phyloP scores from a whole-genome alignment of 2,888 invertebrate species.

The Nomada ferruginata region DNA sequence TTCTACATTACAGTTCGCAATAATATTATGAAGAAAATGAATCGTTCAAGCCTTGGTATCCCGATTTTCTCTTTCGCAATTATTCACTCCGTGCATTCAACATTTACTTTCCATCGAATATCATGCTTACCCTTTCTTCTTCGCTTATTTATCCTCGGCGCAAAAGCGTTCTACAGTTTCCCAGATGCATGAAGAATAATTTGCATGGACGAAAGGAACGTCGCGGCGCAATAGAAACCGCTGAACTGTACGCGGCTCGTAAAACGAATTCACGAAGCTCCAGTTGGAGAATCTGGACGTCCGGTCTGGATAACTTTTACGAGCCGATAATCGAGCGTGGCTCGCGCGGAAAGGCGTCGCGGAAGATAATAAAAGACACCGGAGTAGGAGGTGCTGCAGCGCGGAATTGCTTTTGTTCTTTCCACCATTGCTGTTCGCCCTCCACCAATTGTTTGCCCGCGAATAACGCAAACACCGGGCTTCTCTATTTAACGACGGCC shows the following conservation, averaged over 20 bases:
- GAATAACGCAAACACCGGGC: conserved; percentile 34
- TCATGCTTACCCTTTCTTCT: too few species aligned
- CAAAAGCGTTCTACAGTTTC: background rate
- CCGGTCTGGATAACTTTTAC: conserved; percentile 17
- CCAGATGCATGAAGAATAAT: background rate
- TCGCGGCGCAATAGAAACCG: background rate
- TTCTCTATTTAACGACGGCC: conserved; percentile 40
- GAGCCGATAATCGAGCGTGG: conserved; percentile 36
- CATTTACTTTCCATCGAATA: too few species aligned
- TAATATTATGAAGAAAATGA: too few species aligned
- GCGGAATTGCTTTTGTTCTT: conserved; percentile 46
- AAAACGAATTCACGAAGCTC: background rate
- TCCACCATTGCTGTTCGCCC: conserved; percentile 18
- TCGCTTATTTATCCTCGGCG: too few species aligned
- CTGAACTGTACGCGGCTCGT: background rate
- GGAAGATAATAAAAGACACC: conserved; percentile 42
- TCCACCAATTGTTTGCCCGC: conserved; percentile 38
- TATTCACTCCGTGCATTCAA: too few species aligned
- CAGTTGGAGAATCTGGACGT: background rate
- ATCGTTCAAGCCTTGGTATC: too few species aligned
- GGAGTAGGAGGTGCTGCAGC: background rate
- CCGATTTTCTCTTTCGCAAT: too few species aligned
- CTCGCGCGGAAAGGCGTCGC: background rate
- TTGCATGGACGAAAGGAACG: background rate
- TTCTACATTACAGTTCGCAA: too few species aligned